These are phyloP conservation scores for Caloenas nicobarica DNA, from an alignment of 2,113 vertebrate species.

Conservation along the genomic window DNA sequence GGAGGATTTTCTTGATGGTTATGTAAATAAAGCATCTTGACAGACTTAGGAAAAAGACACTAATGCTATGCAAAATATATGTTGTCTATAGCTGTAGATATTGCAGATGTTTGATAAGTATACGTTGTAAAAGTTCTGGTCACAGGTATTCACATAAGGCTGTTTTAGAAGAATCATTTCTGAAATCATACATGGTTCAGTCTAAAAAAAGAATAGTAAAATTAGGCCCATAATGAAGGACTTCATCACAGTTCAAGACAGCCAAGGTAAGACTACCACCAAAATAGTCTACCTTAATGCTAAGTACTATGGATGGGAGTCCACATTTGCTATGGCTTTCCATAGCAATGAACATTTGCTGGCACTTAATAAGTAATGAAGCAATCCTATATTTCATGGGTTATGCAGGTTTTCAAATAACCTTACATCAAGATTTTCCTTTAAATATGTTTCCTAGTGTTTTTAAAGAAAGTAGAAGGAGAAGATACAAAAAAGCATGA, in stretches of 20 bases:
- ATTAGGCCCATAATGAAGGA: background rate
- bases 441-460: background rate
- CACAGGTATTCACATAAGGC: background rate
- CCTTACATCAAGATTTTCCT: background rate
- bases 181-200: background rate
- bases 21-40: background rate
- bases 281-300: background rate
- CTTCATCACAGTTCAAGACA: background rate
- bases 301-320: background rate
- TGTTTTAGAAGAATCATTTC: background rate
- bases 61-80: background rate
- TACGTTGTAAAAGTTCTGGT: background rate
- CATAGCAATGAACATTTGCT: background rate
- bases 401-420: background rate
- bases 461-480: background rate
- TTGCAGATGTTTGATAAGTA: background rate
- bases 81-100: background rate
- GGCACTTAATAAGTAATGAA: background rate
- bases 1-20: background rate
- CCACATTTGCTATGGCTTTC: background rate
- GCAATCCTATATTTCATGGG: background rate
- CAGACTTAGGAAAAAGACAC: background rate
- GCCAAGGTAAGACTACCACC: background rate
- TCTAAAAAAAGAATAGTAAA: background rate
- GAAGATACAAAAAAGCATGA: background rate